phyloP scores from a whole-genome alignment of 2,888 invertebrate genomes.

The Lycophotia porphyrea region DNA sequence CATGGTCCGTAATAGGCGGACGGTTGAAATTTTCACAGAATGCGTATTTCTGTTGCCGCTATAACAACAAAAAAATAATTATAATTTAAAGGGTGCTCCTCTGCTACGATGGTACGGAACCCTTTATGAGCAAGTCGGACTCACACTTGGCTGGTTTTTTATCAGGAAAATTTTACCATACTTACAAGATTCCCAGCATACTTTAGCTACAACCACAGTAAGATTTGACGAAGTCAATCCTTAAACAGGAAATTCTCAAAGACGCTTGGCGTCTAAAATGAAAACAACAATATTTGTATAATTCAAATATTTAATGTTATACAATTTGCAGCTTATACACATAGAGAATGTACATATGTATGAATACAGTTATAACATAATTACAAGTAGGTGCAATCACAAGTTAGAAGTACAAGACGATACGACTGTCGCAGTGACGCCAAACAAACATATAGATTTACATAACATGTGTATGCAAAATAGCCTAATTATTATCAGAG shows the following conservation, averaged over 20 bases:
- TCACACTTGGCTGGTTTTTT: too few relatives aligned
- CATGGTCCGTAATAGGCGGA: too few relatives aligned
- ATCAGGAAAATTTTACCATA: too few relatives aligned
- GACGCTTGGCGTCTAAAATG: background rate
- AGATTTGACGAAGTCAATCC: too few relatives aligned
- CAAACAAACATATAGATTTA: slow-evolving; percentile 46
- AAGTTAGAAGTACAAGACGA: slow-evolving; percentile 39
- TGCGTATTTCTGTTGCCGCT: too few relatives aligned
- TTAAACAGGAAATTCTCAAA: background rate
- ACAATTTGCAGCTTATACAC: slow-evolving; percentile 81
- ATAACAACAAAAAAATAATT: too few relatives aligned
- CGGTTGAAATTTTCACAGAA: too few relatives aligned
- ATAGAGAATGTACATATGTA: slow-evolving; percentile 82
- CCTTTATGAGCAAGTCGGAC: too few relatives aligned
- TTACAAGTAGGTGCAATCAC: slow-evolving; percentile 70
- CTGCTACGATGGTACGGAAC: too few relatives aligned
- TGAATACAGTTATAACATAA: slow-evolving; percentile 73
- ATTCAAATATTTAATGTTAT: slow-evolving; percentile 85
- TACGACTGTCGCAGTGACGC: slow-evolving; percentile 36
- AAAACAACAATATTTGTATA: slow-evolving; percentile 58
- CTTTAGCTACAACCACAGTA: too few relatives aligned
- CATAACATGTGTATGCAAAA: slow-evolving; percentile 39
- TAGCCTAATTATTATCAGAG: slow-evolving; percentile 39
- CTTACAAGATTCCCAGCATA: too few relatives aligned
- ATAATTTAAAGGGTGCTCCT: too few relatives aligned